Evolutionary conservation across 30 jellyfish, hydroid and myxozoan genomes (phyloP), one percentile per base, ranked within the genome.

Genomic region (Aurelia coerulea): DNA sequence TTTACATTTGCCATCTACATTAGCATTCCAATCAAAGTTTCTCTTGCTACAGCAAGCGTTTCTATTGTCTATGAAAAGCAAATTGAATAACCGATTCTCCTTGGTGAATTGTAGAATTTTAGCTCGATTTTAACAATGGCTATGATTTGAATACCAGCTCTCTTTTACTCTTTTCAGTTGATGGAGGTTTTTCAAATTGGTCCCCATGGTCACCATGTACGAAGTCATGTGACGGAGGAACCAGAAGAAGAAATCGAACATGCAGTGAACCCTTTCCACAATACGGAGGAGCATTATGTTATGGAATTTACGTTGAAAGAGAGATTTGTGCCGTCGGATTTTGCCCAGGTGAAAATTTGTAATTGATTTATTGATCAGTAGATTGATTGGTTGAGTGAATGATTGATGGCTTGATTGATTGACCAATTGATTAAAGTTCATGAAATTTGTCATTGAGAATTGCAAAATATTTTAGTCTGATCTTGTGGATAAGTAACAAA

Each of bases 231-330:
- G 37, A 50, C 11, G 65, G 65, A 13, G 84, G 84, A 39, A 73
- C 41, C 5, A 39, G 84, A 34, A 34, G 6, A 33, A 73, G 84
- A 50, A 54, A 73, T 23, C 65, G 84, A 46, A 19, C 60, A 14
- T 73, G 84, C 50, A 46, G 50, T 73, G 50, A 73, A 19, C 84
- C 84, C 23, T 73, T 19, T 46, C 84, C 73, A 10, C 66, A 73
- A 37, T 84, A 84, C 63, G 75, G 80, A 23, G 93, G 93, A 33
- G 23, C 52, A 5, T 17, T 34, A 5, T 84, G 93, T 32, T 84
- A 70, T 84, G 93, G 93, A 12, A 19, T 54, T 17, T 74, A 71
- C 35, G 33, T 63, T 39, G 93, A 72, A 10, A 50, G 19, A 7
- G 81, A 70, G 19, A 15, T 11, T 19, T 84, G 93, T 65, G 70